phyloP scores from a whole-genome alignment of 2,113 vertebrate species.

The Alligator mississippiensis region DNA sequence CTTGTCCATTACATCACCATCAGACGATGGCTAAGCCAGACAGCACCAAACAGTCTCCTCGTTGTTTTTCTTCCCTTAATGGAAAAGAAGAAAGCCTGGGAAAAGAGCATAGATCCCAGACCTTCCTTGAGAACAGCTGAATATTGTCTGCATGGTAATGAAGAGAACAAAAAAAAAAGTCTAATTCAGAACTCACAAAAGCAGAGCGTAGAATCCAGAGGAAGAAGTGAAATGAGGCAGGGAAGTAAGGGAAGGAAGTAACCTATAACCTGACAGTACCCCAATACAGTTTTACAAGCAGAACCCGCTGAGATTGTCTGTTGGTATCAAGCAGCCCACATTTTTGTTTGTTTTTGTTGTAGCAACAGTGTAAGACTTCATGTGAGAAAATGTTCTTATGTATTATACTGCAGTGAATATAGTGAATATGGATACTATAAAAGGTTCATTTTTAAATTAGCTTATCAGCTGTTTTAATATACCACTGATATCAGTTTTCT shows the following conservation, averaged over 20 bases:
- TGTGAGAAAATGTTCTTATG: background rate
- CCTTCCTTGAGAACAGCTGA: slow-evolving; percentile 74
- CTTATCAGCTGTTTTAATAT: background rate
- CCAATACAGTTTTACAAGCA: rapidly evolving
- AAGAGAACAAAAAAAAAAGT: slow-evolving; percentile 48
- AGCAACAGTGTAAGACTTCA: background rate
- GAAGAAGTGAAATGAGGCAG: background rate
- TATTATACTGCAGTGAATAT: background rate
- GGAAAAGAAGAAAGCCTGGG: slow-evolving; percentile 74
- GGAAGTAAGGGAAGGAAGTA: background rate
- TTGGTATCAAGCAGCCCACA: background rate
- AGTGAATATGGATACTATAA: background rate
- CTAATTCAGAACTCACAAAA: background rate
- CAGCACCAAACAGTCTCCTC: slow-evolving; percentile 67
- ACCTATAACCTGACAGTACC: background rate
- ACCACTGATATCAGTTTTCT: background rate
- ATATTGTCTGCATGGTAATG: slow-evolving; percentile 60
- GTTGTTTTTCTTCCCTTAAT: slow-evolving; percentile 70
- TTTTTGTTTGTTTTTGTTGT: background rate
- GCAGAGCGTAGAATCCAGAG: background rate
- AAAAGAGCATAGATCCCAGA: slow-evolving; percentile 71
- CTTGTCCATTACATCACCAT: slow-evolving; percentile 79
- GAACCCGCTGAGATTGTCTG: background rate
- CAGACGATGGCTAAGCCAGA: slow-evolving; percentile 71
- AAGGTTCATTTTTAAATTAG: background rate